Base-by-base conservation (phyloP, 2,113 vertebrate species). In the Gulo gulo region DNA sequence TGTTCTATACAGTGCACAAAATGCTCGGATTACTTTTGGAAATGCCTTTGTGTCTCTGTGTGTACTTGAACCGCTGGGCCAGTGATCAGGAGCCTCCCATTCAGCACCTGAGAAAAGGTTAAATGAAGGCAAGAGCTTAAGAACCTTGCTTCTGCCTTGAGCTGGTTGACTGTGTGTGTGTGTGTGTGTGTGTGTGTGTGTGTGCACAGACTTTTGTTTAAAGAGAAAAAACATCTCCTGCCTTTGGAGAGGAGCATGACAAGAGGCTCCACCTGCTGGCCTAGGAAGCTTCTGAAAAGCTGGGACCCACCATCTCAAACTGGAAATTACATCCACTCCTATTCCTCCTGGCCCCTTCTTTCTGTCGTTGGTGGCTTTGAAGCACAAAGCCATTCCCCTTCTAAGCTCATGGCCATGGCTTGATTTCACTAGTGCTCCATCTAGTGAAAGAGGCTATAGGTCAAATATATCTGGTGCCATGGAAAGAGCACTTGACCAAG, bases 31-130 rank as follows among this genome's bases (percentile, higher is more conserved):
- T 98, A 73, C 96, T 97, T 97, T 93, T 29, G 39, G 69, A 85
- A 96, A 98, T 94, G 7, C 4, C n/a, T 93, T 85, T 97, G 81
- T 95, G 85, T 97, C 86, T 87, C 78, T 96, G 67, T 76, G 79
- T 81, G 11, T 80, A 95, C 57, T 79, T 50, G 21, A 84, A 97
- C 36, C 26, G 88, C 39, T 7, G 10, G 34, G 50, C 39, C 88
- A 82, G 14, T 82, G 24, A 34, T 69, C 10, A 0, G 78, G 34
- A 97, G 42, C 59, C 78, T 97, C 36, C 82, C 8, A 69, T 23
- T 88, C 59, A 57, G 76, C 86, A 97, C 81, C 88, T 79, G 69
- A 97, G 1, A 65, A 94, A 95, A 96, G 21, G 85, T 96, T 47
- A 97, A 91, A 50, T 47, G 97, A 95, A 95, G 13, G 0, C 15